Evolutionary conservation across 2,797 vertebrate genomes (phyloP).

Genomic region (Aviceda cuculoides): DNA sequence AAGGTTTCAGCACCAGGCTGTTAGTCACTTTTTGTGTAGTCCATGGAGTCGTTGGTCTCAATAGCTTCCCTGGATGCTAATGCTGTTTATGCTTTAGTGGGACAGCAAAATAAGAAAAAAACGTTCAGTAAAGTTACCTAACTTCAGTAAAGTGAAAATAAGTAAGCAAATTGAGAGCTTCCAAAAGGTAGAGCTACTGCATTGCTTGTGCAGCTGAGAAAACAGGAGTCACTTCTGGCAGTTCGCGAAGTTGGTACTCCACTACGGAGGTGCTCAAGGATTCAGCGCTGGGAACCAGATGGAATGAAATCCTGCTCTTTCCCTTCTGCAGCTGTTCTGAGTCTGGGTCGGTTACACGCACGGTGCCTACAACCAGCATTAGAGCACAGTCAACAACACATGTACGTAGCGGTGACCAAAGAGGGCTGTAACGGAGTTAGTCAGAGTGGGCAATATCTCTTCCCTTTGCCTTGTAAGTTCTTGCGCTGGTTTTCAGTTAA

Average conservation of each 20-base stretch:
- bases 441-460: background rate
- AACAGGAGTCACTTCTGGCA: background rate
- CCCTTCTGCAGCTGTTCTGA: background rate
- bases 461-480: background rate
- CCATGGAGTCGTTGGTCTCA: background rate
- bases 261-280: rapidly evolving
- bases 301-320: background rate
- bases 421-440: background rate
- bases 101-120: background rate
- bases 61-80: background rate
- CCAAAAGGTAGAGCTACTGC: background rate
- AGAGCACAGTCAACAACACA: rapidly evolving
- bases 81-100: background rate
- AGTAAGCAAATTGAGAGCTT: background rate
- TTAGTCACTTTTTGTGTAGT: background rate
- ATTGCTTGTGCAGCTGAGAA: background rate
- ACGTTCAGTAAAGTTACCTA: too few species aligned
- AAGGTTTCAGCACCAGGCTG: background rate
- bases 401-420: background rate
- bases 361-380: background rate
- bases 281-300: background rate
- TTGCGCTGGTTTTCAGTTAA: background rate
- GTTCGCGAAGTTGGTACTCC: background rate
- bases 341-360: rapidly evolving
- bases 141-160: background rate